These are phyloP conservation scores for Penaeus vannamei DNA, from an alignment of 1,140 invertebrate genomes.

Conservation along the genomic window DNA sequence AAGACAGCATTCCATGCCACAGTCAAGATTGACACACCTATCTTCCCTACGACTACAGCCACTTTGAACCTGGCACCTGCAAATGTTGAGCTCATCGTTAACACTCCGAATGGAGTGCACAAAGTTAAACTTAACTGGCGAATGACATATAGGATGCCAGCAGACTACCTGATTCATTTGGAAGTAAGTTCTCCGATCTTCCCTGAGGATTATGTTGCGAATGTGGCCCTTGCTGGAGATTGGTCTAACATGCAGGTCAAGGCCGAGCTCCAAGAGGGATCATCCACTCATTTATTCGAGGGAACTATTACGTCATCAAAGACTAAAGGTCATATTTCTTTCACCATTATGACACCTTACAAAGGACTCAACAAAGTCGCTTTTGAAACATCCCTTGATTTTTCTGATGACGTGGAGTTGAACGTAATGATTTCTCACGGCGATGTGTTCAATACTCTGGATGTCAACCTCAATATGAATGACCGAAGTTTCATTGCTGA, in stretches of 20 bases:
- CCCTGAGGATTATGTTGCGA: not conserved
- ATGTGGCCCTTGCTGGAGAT: not conserved
- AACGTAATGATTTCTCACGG: not conserved
- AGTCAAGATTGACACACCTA: not conserved
- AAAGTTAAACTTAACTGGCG: not conserved
- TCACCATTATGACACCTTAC: not conserved
- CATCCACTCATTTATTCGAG: not conserved
- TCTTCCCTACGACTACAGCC: not conserved
- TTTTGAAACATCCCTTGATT: not conserved
- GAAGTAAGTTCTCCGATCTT: not conserved
- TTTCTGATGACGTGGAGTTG: not conserved
- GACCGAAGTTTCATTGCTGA: not conserved
- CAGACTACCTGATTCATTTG: not conserved
- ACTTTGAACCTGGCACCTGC: not conserved
- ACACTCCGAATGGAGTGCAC: not conserved
- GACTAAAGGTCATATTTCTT: not conserved
- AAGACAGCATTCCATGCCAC: not conserved
- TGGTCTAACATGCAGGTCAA: not conserved
- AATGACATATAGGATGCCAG: conserved; percentile 2
- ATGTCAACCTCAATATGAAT: not conserved
- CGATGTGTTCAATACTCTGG: not conserved
- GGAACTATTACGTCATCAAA: not conserved
- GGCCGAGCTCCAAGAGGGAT: not conserved
- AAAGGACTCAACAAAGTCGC: not conserved
- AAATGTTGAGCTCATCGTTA: not conserved